A percentile compares a stretch with the other conserved stretches of the same genome.
Evolutionary conservation across 2,113 vertebrate genomes (phyloP).

Genomic region (Sceloporus undulatus): DNA sequence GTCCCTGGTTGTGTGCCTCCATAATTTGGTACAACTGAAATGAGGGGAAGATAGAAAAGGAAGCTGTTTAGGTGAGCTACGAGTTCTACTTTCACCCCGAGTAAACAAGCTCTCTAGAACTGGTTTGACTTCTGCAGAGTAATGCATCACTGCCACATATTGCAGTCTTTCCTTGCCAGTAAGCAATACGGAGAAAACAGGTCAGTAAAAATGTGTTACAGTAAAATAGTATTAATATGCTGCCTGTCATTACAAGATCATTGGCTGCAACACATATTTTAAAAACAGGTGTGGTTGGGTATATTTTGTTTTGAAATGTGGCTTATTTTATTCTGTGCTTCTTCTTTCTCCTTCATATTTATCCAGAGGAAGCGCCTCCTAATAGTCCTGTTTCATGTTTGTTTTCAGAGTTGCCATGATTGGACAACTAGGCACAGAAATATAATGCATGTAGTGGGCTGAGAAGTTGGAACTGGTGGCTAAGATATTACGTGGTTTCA

Average conservation of each 20-base stretch:
- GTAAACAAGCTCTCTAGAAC: background rate
- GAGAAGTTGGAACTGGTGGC: background rate
- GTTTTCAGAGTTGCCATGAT: background rate
- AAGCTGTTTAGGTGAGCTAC: no score
- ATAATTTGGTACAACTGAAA: background rate
- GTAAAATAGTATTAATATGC: background rate
- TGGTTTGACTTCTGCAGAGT: background rate
- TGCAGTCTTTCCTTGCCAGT: slow-evolving; percentile 1
- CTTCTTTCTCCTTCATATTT: background rate
- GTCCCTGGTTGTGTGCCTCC: background rate
- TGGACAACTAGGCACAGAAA: background rate
- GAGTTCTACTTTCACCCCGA: background rate
- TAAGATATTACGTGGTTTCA: background rate
- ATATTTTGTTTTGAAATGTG: background rate
- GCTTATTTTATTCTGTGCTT: background rate
- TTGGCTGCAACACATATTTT: background rate
- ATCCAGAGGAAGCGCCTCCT: background rate
- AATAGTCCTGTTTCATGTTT: background rate
- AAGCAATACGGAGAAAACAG: slow-evolving; percentile 14
- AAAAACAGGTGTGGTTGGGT: background rate
- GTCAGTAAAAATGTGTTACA: background rate
- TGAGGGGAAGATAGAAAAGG: no score
- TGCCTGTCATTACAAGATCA: background rate
- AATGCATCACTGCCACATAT: background rate
- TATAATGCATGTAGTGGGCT: background rate